Percentiles rank a stretch among this genome's conserved stretches.
Conservation (phyloP, 2,797 vertebrate species). For the Sebastes matsubarae region DNA sequence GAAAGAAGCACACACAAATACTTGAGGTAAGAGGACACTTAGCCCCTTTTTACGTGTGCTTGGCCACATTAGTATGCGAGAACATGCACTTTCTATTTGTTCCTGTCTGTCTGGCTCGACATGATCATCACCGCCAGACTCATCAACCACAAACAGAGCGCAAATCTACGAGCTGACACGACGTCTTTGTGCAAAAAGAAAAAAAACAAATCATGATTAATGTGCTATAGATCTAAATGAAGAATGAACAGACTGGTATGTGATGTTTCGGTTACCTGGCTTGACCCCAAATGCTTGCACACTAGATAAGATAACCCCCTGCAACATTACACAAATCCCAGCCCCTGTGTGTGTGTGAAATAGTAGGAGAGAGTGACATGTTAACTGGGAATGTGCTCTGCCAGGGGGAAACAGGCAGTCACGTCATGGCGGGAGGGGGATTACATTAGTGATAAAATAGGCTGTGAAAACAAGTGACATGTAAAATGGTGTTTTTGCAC, state of each 20-base stretch:
- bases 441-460: slow-evolving; percentile 47
- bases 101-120: slow-evolving; percentile 1
- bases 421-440: slow-evolving; percentile 24
- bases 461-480: slow-evolving; percentile 58
- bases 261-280: slow-evolving; percentile 24
- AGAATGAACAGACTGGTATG: not conserved
- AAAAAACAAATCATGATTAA: not conserved
- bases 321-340: slow-evolving; percentile 4
- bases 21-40: slow-evolving; percentile 35
- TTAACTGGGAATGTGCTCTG: slow-evolving; percentile 59
- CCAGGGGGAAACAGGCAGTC: slow-evolving; percentile 38
- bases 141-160: slow-evolving; percentile 46
- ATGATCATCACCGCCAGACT: slow-evolving; percentile 11
- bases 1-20: slow-evolving; percentile 3
- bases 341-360: slow-evolving; percentile 19
- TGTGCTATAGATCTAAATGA: slow-evolving; percentile 3
- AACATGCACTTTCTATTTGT: slow-evolving; percentile 20
- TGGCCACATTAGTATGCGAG: slow-evolving; percentile 32
- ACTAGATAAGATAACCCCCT: slow-evolving; percentile 65
- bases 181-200: not conserved
- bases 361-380: slow-evolving; percentile 45
- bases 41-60: not conserved
- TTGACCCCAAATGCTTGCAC: slow-evolving; percentile 36
- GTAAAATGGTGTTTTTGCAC: slow-evolving; percentile 52
- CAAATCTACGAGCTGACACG: not conserved